Conservation (phyloP, 2,113 vertebrate genomes). For the Cepphus grylle region DNA sequence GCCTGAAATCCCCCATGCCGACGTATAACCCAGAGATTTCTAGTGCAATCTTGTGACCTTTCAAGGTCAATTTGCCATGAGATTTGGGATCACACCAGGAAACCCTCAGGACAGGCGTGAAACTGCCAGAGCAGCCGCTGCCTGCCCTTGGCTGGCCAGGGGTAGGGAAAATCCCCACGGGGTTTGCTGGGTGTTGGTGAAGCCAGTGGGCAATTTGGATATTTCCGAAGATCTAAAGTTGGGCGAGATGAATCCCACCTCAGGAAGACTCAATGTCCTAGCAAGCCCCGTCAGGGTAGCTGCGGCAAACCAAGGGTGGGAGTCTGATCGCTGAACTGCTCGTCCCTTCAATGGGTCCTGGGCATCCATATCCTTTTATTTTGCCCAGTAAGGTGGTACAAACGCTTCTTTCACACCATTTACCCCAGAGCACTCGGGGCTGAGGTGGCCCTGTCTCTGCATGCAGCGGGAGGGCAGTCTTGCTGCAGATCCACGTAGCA, state of each 20-base stretch:
- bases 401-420: background rate
- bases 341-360: background rate
- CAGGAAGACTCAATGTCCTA: background rate
- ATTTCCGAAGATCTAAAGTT: background rate
- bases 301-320: background rate
- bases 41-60: background rate
- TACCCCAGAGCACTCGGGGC: background rate
- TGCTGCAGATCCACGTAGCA: background rate
- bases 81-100: background rate
- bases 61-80: background rate
- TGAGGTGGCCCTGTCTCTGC: background rate
- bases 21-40: background rate
- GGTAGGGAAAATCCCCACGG: fast-evolving
- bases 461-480: background rate
- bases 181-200: background rate
- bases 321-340: background rate
- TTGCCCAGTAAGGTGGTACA: fast-evolving
- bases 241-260: background rate
- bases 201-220: background rate
- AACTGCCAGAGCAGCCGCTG: background rate
- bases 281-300: background rate
- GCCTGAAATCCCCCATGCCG: background rate
- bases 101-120: background rate
- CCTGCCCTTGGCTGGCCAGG: background rate
- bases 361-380: background rate